Conservation (phyloP, 2,113 vertebrate genomes). For the Sarotherodon lohbergeri region DNA sequence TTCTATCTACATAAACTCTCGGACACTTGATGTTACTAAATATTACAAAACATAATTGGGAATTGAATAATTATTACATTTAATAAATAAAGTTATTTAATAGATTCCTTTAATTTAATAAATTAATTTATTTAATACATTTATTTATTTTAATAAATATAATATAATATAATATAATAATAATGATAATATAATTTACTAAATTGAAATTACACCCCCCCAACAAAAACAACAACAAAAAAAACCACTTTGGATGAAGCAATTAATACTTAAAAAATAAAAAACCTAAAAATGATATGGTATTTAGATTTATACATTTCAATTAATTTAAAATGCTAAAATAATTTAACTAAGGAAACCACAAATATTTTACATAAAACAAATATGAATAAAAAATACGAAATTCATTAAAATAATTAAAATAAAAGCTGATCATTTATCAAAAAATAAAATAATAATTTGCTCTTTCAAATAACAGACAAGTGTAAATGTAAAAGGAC, state of each 20-base stretch:
- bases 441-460: fast-evolving
- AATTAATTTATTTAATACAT: neutral
- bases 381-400: neutral
- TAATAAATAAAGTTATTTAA: neutral
- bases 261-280: too few relatives aligned
- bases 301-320: neutral
- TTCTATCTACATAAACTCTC: neutral
- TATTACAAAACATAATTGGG: neutral
- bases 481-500: neutral
- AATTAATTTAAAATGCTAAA: neutral
- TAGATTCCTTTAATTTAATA: neutral
- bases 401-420: neutral
- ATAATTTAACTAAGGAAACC: neutral
- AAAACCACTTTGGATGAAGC: too few relatives aligned
- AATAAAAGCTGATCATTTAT: neutral
- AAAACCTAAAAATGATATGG: neutral
- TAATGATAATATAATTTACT: too few relatives aligned
- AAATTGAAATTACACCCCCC: neutral
- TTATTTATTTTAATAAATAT: neutral
- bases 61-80: neutral
- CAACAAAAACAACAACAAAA: neutral
- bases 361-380: neutral
- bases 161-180: too few relatives aligned
- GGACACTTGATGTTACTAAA: fast-evolving
- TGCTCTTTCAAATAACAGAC: neutral